Base-by-base conservation (phyloP, 1,140 invertebrate species). In the Temnothorax longispinosus region DNA sequence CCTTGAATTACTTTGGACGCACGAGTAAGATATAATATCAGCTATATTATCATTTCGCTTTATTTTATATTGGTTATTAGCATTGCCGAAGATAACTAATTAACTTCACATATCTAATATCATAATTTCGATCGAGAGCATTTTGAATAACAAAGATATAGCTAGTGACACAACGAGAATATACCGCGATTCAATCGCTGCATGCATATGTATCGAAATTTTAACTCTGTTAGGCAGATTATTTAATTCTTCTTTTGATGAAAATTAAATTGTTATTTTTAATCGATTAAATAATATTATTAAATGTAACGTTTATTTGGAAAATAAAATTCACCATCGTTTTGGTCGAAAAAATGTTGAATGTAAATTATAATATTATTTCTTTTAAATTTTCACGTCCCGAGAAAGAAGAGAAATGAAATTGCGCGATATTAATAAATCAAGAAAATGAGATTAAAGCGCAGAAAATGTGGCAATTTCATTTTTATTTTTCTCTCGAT, bases 211-310 rank as follows among this genome's bases (percentile, higher is more conserved):
- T 15, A 41, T 41, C 8, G 38, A 67, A 38, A 67, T 21, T 67
- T 67, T 67, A 67, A 21, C n/a, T 44, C 4, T 44, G 38, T 67
- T 65, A 21, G 8, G 11, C 38, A 21, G 35, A 65, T 65, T 67
- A 67, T 67, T 67, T 21, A 67, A 67, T 67, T 67, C n/a, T 64
- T 38, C 27, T n/a, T 67, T 67, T 67, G 38, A 67, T 44, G 38
- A 67, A 67, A 67, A 44, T 41, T 67, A 21, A n/a, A 67, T 38
- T 8, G 10, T 13, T 15, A 32, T 62, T 67, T 67, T 67, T 41
- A 44, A 67, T 2, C 38, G 10, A 8, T 67, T 44, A 44, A 67
- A 67, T 67, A 21, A 44, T n/a, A 13, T 67, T 67, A 41, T 44
- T 41, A 67, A 67, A 67, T 13, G 11, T 41, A 44, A 44, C n/a